Evolutionary conservation across 2,797 vertebrate species (phyloP), one percentile per base, ranked within the genome.

Genomic region (Sebastes steindachneri): DNA sequence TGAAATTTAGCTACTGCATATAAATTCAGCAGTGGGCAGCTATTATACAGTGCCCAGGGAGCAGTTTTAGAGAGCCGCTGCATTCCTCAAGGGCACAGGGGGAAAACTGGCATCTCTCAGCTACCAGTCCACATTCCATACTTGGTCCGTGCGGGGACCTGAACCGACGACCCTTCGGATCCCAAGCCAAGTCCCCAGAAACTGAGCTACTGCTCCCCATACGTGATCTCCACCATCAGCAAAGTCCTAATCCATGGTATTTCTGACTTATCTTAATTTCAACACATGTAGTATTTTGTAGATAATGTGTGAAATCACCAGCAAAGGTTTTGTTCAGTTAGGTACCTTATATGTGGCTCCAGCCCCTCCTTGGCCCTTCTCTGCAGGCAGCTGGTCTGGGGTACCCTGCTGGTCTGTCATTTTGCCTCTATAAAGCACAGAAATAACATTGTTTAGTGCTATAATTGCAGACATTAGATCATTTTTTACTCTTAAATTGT

Each of bases 371-470:
- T 96, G 96, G 64, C 96, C 94, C 88, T 97, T 97, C 70, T 96
- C 96, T 62, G 96, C 96, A 3, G 94, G 95, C 88, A 96, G 95
- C 93, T 97, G 97, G 89, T 97, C 96, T 0, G 96, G 96, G 25
- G 93, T 92, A 70, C 96, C 94, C 19, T 96, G 97, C 86, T 96
- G 96, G 77, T 97, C 97, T 0, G 95, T 96, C 97, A 98, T 98
- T 83, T 90, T 93, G 65, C 62, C 51, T 88, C 74, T 87, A 54
- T 15, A 78, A 82, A 62, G 41, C 68, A 87, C 67, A 89, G 31
- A 4, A 78, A n/a, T 73, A 1, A 35, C n/a, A 77, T 57, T 35
- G 29, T 67, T 68, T 15, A 57, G 7, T 45, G 17, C 14, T 3
- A 5, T 29, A 12, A 59, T 2, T 21, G n/a, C 19, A 1, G 0